Evolutionary conservation across 2,113 vertebrate genomes (phyloP), one percentile per base, ranked within the genome.

Genomic region (Pongo pygmaeus): DNA sequence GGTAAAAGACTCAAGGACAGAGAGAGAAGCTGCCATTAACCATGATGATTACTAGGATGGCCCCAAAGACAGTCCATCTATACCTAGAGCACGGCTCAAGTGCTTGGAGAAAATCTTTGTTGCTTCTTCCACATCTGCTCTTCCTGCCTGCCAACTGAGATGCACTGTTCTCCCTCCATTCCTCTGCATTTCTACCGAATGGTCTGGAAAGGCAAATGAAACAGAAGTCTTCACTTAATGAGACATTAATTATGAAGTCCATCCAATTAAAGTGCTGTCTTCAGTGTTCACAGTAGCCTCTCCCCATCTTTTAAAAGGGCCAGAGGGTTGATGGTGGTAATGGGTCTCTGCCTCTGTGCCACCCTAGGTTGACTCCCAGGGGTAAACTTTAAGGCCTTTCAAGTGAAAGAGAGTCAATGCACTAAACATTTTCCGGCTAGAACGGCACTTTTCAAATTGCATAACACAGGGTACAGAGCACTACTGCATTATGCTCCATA

Each of bases 121-220:
- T 43, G 8, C 32, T 59, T 57, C 32, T 59, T 57, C 72, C 75
- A 11, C 1, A 1, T 6, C 40, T 57, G 8, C 23, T 80, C 50
- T 43, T 6, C 32, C 50, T 22, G 48, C 30, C 48, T 93, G 90
- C n/a, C 93, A 72, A 61, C 40, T 9, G 57, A 89, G 23, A 43
- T 8, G 30, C 7, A 59, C 86, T 70, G 16, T 50, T 59, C 69
- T 79, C 83, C 74, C 86, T 61, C 78, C 5, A 27, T 43, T 85
- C 74, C 74, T 95, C 22, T 52, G n/a, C 25, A 87, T 74, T 89
- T 93, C 97, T 80, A 92, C 75, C 84, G 74, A 95, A 92, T 55
- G 81, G n/a, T 84, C 84, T 55, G 35, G 80, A 95, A 94, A 87
- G 77, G 25, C 75, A 78, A 94, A 95, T n/a, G 46, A 55, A 94